Base-by-base conservation (phyloP, 2,113 vertebrate species). In the Sorex araneus region DNA sequence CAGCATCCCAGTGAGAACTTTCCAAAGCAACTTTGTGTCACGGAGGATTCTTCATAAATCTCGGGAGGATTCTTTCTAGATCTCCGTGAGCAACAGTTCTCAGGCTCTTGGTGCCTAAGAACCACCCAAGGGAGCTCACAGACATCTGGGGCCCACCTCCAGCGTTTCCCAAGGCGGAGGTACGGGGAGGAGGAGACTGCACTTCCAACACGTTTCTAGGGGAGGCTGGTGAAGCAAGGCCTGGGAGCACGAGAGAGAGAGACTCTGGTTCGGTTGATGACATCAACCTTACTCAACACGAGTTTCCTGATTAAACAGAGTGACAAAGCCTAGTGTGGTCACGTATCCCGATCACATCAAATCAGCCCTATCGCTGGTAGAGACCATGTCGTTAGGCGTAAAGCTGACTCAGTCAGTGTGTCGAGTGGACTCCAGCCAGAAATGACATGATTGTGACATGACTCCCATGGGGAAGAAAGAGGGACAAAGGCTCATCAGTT, bases 401-500 rank as follows among this genome's bases (percentile, higher is more conserved):
- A 70, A 18, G 79, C 87, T 87, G 84, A 70, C 75, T 32, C n/a
- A 36, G 87, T 36, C 67, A n/a, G 71, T 50, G 47, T 64, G 70
- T 23, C 36, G 40, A 71, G 5, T 63, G 40, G 64, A 70, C 43
- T 19, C 11, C 28, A 78, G 89, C 76, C 40, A 73, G 8, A 89
- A 95, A 92, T 47, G 69, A 84, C 87, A 86, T 67, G 91, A 90
- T 89, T 43, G 2, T 19, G 27, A 80, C 67, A 40, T 36, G 40
- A 15, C 18, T 54, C 18, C 54, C 66, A 71, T 71, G 13, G 79
- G 84, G n/a, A 54, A 18, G 86, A 80, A 91, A 87, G 12, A 0
- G 0, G 43, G 90, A 79, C 6, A 28, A 57, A 77, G 64, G 91
- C 84, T 73, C 84, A 85, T 92, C 32, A 86, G 92, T 84, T 84